Evolutionary conservation across 2,797 vertebrate genomes (phyloP), one percentile per base, ranked within the genome.

Genomic region (Mallotus villosus): DNA sequence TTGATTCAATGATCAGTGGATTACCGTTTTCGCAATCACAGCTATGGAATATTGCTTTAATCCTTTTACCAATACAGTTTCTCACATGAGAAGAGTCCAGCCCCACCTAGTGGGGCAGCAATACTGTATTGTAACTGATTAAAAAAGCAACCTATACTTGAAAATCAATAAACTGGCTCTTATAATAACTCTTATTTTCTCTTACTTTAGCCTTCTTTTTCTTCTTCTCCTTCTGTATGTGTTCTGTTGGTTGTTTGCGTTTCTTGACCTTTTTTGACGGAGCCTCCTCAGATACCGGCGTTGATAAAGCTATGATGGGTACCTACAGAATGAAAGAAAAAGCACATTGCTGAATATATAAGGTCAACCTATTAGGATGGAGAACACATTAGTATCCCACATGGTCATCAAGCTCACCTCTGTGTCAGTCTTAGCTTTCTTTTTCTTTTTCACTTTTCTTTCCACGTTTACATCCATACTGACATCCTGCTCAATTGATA

Each of bases 401-500:
- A 46, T 46, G 41, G 11, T 46, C 41, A 8, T 14, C 41, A 46
- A 46, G 12, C 49, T 73, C 51, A 89, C 89, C 76, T 90, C 84
- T 19, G 61, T 34, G 21, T 76, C 62, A 11, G 63, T 12, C 59
- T 74, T 46, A 2, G 2, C 41, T 46, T 14, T 85, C 63, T 79
- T 89, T 66, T 57, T 87, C 69, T 89, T 90, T 81, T 78, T 86
- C 8, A 61, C 67, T 63, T 84, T 79, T 19, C 9, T 51, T 0
- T 83, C 66, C 71, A 58, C 66, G 3, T 22, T 67, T 55, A 74
- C 70, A 63, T 81, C 74, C 0, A 8, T 6, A 16, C 68, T 22
- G 67, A 22, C 68, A 1, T 80, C 57, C 1, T 1, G 61, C 1
- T 34, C 64, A 70, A 55, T 16, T 68, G 73, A 61, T 58, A 2